Evolutionary conservation across 2,888 invertebrate species (phyloP).

Genomic region (Eupithecia pulchellata): DNA sequence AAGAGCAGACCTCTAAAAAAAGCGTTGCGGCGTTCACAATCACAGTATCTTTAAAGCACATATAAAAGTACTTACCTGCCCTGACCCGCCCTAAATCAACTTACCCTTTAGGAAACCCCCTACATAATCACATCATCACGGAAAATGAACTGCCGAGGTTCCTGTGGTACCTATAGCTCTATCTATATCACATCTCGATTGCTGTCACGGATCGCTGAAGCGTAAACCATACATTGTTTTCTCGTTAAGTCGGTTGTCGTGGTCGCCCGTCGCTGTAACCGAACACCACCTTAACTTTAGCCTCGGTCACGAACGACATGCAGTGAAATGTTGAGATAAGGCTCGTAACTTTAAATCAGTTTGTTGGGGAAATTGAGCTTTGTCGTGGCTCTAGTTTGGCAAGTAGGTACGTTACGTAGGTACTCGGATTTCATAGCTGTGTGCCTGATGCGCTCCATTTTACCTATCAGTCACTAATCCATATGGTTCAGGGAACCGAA

Average conservation of each 20-base stretch:
- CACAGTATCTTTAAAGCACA: background rate
- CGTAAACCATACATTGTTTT: slow-evolving; percentile 23
- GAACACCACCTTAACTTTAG: slow-evolving; percentile 31
- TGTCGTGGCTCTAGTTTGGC: background rate
- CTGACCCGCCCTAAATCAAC: background rate
- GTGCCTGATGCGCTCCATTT: background rate
- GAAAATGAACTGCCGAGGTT: background rate
- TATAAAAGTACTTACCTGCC: background rate
- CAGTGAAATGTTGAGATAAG: slow-evolving; percentile 27
- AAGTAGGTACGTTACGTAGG: background rate
- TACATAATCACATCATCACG: slow-evolving; percentile 7
- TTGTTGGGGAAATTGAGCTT: slow-evolving; percentile 15
- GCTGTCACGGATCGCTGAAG: slow-evolving; percentile 24
- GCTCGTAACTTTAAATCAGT: slow-evolving; percentile 14
- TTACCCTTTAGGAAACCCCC: background rate
- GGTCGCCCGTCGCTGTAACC: slow-evolving; percentile 28
- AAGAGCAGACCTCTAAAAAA: background rate
- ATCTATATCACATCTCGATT: background rate
- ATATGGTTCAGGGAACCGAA: background rate
- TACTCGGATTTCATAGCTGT: background rate
- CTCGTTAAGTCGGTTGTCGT: slow-evolving; percentile 19
- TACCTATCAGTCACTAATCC: background rate
- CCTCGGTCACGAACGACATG: slow-evolving; percentile 25
- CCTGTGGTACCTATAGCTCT: slow-evolving; percentile 2
- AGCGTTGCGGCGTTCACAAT: background rate